Percentiles rank a stretch among this genome's conserved stretches.
Evolutionary conservation across 1,140 invertebrate genomes (phyloP).

Genomic region (Drosophila subobscura): DNA sequence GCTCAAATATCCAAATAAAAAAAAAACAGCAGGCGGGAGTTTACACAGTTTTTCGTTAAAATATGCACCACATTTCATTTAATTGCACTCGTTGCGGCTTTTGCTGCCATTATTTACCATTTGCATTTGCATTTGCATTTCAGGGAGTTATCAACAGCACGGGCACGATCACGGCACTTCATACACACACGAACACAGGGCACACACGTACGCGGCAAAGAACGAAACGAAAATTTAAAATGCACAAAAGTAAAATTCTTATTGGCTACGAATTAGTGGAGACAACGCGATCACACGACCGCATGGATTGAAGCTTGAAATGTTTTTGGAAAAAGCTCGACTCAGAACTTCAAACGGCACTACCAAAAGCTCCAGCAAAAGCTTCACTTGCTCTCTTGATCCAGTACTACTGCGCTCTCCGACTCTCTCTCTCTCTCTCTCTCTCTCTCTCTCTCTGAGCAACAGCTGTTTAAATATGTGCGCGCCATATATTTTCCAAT

Average conservation of each 20-base stretch:
- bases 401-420: background rate
- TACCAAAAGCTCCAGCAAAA: conserved; percentile 11
- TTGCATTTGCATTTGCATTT: conserved; percentile 62
- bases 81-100: conserved; percentile 49
- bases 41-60: conserved; percentile 30
- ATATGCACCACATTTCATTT: conserved; percentile 60
- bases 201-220: conserved; percentile 35
- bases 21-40: conserved; percentile 16
- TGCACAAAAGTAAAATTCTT: conserved; percentile 53
- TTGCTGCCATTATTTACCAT: conserved; percentile 50
- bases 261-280: conserved; percentile 5
- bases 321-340: conserved; percentile 9
- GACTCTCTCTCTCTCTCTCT: background rate
- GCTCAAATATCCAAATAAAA: too few species aligned
- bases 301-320: conserved; percentile 42
- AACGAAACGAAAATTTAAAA: conserved; percentile 49
- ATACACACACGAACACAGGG: conserved; percentile 21
- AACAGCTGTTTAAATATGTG: conserved; percentile 63
- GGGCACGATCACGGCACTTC: conserved; percentile 3
- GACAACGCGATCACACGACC: conserved; percentile 21
- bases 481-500: conserved; percentile 62
- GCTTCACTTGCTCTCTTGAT: conserved; percentile 5
- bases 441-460: conserved; percentile 1
- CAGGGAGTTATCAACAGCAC: conserved; percentile 43
- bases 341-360: conserved; percentile 27